Evolutionary conservation across 2,797 vertebrate species (phyloP), one percentile per base, ranked within the genome.

Genomic region (Liasis olivaceus): DNA sequence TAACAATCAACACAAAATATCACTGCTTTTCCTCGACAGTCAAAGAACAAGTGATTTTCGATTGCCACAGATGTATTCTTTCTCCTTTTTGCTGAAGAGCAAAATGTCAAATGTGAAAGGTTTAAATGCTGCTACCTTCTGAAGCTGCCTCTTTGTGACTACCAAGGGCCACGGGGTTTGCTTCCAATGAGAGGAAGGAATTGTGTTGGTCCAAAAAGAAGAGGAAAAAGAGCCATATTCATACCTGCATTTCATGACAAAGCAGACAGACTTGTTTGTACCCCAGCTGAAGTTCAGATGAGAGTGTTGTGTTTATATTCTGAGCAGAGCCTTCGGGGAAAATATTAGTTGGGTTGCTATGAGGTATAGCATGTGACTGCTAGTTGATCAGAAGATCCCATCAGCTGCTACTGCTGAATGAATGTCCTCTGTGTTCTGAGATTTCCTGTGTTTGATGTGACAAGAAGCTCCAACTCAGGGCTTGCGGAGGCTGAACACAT

Each of bases 361-460:
- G 47, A 89, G 47, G n/a, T 31, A 13, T 60, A 63, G n/a, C 31
- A n/a, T 66, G 72, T 72, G 24, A 58, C 56, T 66, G 87, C 51
- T 31, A 22, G 72, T 60, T 56, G 91, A 92, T 56, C n/a, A 26
- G 24, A 20, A 51, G 47, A 36, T 60, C 42, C 60, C 59, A 28
- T 42, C 5, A n/a, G 91, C 13, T 14, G 42, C 84, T 47, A 4
- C 54, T 9, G 2, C 60, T 42, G 91, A 26, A 89, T 92, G 87
- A 92, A 66, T 85, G 31, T 42, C 60, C 58, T 85, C 60, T 85
- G 47, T 92, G 87, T 89, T n/a, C 12, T 2, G 72, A 64, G 72
- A 89, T 60, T 89, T 89, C 91, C 60, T 28, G 47, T 58, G 64
- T 89, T 85, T 85, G 91, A 92, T 89, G 87, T 92, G 91, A 72